Percentiles rank a stretch among this genome's conserved stretches.
Evolutionary conservation across 2,797 vertebrate genomes (phyloP).

Genomic region (Megaceryle alcyon): DNA sequence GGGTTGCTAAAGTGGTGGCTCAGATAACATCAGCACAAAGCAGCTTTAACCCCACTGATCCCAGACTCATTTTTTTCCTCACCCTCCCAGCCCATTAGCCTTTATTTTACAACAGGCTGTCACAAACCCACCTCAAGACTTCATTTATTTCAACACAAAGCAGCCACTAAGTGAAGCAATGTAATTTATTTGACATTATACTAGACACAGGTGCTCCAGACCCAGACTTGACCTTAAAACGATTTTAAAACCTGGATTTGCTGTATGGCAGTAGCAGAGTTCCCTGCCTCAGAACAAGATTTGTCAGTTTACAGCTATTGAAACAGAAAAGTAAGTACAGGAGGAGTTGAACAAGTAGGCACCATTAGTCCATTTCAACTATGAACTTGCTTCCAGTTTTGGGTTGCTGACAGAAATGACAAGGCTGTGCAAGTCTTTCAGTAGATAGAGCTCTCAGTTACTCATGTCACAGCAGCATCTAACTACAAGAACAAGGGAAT

Average conservation of each 20-base stretch:
- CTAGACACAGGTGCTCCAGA: constrained; percentile 19
- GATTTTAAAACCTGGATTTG: background rate
- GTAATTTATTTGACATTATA: constrained; percentile 56
- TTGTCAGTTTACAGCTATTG: background rate
- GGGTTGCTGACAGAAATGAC: background rate
- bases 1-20: background rate
- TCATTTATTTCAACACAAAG: constrained; percentile 12
- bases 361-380: background rate
- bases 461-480: background rate
- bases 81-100: background rate
- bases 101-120: background rate
- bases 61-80: background rate
- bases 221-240: constrained; percentile 43
- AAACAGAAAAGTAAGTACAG: background rate
- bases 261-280: background rate
- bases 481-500: background rate
- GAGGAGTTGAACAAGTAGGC: background rate
- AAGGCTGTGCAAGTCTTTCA: background rate
- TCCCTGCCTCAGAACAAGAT: background rate
- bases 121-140: background rate
- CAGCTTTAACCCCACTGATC: background rate
- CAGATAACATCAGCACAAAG: background rate
- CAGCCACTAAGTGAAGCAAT: constrained; percentile 49
- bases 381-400: background rate
- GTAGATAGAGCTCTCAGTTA: background rate